Conservation (phyloP, 2,797 vertebrate species). For the Xenops minutus region DNA sequence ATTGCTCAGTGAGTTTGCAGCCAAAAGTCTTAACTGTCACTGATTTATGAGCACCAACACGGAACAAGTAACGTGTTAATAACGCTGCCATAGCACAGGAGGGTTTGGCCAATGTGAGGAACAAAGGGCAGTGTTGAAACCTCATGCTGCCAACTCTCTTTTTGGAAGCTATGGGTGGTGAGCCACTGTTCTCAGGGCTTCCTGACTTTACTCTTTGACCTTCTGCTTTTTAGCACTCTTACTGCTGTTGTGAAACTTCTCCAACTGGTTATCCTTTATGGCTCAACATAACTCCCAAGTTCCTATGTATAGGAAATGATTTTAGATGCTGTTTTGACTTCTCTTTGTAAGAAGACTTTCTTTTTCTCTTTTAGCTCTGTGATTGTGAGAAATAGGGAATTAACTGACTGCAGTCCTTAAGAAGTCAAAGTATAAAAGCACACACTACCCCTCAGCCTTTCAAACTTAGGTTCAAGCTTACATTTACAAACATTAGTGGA, state of each 20-base stretch:
- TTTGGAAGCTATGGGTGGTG: not conserved
- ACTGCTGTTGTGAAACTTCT: not conserved
- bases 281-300: not conserved
- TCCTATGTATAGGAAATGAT: not conserved
- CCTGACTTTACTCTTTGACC: not conserved
- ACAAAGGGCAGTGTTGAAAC: not conserved
- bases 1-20: not conserved
- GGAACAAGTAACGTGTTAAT: not conserved
- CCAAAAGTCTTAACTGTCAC: not conserved
- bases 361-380: not conserved
- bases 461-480: not conserved
- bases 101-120: not conserved
- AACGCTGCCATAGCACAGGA: not conserved
- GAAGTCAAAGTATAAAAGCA: not conserved
- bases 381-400: not conserved
- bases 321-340: not conserved
- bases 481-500: not conserved
- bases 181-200: not conserved
- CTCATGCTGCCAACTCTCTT: not conserved
- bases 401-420: not conserved
- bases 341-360: not conserved
- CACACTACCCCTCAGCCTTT: not conserved
- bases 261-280: not conserved
- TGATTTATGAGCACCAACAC: not conserved
- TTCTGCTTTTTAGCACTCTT: not conserved